phyloP scores from a whole-genome alignment of 2,888 invertebrate genomes.

The Pachycephus smyrnensis region DNA sequence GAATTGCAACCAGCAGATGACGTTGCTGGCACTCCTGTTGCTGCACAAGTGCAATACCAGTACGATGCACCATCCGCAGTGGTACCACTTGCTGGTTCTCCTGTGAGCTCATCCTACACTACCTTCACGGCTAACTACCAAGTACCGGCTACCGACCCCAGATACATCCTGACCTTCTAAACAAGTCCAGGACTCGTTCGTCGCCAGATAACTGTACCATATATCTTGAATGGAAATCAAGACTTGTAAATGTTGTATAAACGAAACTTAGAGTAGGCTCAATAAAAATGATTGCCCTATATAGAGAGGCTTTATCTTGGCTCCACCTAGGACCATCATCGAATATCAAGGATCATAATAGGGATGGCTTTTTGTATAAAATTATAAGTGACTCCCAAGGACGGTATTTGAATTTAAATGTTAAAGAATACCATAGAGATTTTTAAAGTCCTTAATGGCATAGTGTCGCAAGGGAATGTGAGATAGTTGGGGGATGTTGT shows the following conservation, averaged over 20 bases:
- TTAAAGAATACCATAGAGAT: neutral
- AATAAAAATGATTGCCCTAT: neutral
- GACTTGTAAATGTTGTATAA: slow-evolving; percentile 42
- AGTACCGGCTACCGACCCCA: slow-evolving; percentile 46
- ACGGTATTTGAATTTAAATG: neutral
- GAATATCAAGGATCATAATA: neutral
- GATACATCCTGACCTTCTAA: slow-evolving; percentile 55
- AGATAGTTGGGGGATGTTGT: slow-evolving; percentile 11
- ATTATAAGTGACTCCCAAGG: neutral
- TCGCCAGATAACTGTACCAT: neutral
- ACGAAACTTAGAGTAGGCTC: neutral
- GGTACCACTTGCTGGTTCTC: slow-evolving; percentile 30
- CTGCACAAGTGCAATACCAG: slow-evolving; percentile 53
- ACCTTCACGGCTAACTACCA: slow-evolving; percentile 56
- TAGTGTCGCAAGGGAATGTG: neutral
- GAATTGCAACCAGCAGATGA: slow-evolving; percentile 15
- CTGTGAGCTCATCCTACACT: slow-evolving; percentile 46
- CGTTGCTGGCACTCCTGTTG: slow-evolving; percentile 40
- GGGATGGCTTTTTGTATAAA: neutral
- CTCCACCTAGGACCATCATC: neutral
- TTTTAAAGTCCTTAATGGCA: neutral
- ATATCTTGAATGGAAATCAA: neutral
- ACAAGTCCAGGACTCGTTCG: neutral
- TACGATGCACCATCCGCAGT: slow-evolving; percentile 40
- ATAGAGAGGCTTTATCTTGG: neutral